These are phyloP conservation scores for Apeira syringaria DNA, from an alignment of 2,888 invertebrate species.

Conservation along the genomic window DNA sequence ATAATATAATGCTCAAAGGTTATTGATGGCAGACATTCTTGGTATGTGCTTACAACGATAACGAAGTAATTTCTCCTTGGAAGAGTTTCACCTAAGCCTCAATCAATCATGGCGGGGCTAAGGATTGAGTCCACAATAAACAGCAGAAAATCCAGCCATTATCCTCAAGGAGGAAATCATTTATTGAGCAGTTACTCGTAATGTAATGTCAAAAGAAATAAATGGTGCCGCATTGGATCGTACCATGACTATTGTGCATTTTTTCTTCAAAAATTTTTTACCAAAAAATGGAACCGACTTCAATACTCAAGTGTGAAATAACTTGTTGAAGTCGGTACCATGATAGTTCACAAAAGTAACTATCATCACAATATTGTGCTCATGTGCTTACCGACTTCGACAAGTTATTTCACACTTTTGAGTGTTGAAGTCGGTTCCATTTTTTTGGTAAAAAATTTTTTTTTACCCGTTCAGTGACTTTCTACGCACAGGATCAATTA, in stretches of 20 bases:
- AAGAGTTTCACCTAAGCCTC: constrained; percentile 64
- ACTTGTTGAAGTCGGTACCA: too few species aligned
- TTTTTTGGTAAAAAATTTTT: too few species aligned
- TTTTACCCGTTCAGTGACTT: too few species aligned
- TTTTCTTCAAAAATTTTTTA: too few species aligned
- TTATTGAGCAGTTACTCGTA: constrained; percentile 51
- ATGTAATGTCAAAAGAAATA: constrained; percentile 40
- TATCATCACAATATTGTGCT: too few species aligned
- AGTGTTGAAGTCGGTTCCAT: too few species aligned
- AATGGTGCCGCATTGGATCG: constrained; percentile 41
- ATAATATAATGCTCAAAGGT: constrained; percentile 42
- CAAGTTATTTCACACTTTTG: too few species aligned
- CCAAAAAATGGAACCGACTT: too few species aligned
- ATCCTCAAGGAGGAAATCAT: constrained; percentile 62
- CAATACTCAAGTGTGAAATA: too few species aligned
- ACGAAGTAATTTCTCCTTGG: constrained; percentile 60
- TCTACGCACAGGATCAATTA: too few species aligned
- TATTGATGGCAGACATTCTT: constrained; percentile 43
- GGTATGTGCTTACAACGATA: constrained; percentile 44
- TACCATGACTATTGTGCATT: constrained; percentile 10
- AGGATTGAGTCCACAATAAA: constrained; percentile 66
- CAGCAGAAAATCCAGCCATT: constrained; percentile 61
- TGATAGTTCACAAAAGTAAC: too few species aligned
- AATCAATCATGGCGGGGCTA: constrained; percentile 60
- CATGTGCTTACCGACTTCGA: too few species aligned